Evolutionary conservation across 53 echinoderm and acorn worm genomes (phyloP).

Genomic region (Astropecten irregularis): DNA sequence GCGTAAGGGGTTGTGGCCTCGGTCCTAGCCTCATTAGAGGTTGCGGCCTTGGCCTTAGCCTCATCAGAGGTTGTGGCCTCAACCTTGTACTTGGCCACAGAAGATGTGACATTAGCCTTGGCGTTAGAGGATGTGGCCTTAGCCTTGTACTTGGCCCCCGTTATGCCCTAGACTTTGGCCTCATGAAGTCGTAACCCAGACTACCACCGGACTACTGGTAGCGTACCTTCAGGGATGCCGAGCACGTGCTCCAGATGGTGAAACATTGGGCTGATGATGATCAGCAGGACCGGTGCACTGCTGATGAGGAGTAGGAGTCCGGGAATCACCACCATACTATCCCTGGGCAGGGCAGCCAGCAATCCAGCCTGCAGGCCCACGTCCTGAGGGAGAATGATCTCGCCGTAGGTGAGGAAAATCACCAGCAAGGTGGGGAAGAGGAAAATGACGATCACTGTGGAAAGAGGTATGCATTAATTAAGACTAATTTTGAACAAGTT

Average conservation of each 20-base stretch:
- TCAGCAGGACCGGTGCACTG: constrained; percentile 36
- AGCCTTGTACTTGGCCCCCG: too few species aligned
- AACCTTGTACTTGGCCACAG: too few species aligned
- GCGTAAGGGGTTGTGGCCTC: too few species aligned
- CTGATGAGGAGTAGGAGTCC: constrained; percentile 35
- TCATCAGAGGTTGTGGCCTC: too few species aligned
- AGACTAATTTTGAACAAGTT: neutral
- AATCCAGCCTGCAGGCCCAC: neutral
- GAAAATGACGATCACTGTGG: constrained; percentile 36
- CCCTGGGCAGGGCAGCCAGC: neutral
- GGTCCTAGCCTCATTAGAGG: too few species aligned
- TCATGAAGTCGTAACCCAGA: too few species aligned
- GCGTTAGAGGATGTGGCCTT: too few species aligned
- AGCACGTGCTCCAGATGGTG: constrained; percentile 42
- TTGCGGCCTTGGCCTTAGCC: too few species aligned
- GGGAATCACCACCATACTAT: constrained; percentile 17
- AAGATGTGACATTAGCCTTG: too few species aligned
- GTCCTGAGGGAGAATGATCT: neutral
- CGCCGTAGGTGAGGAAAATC: constrained; percentile 28
- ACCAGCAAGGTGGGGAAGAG: constrained; percentile 37
- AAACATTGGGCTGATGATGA: constrained; percentile 42
- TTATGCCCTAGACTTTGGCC: too few species aligned
- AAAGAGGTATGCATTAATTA: neutral
- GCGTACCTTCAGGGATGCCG: constrained; percentile 16
- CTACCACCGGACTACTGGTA: too few species aligned